A percentile compares a stretch with the other conserved stretches of the same genome.
Conservation (phyloP, 1,140 invertebrate genomes). For the Danaus melanippus region DNA sequence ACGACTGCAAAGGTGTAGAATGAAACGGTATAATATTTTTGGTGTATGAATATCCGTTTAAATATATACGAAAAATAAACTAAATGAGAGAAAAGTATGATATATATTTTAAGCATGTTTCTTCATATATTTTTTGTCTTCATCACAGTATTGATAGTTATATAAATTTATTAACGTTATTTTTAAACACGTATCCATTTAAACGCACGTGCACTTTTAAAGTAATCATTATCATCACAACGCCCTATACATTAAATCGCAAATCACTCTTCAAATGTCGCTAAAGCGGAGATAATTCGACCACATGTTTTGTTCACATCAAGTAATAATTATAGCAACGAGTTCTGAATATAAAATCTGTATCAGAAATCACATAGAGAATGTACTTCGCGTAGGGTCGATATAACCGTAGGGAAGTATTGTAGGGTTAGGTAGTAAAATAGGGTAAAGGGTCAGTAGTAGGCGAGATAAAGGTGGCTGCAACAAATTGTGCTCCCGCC, state of each 20-base stretch:
- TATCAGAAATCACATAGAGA: conserved; percentile 17
- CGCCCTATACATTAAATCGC: conserved; percentile 39
- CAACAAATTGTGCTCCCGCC: conserved; percentile 63
- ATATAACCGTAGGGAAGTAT: conserved; percentile 23
- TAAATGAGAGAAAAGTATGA: too few relatives aligned
- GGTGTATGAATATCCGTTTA: conserved; percentile 3
- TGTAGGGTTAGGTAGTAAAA: conserved; percentile 49
- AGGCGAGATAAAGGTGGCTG: conserved; percentile 64
- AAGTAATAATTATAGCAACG: conserved; percentile 42
- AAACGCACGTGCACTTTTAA: conserved; percentile 24
- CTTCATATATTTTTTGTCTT: too few relatives aligned
- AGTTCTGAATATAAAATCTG: conserved; percentile 14
- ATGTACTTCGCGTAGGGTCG: conserved; percentile 20
- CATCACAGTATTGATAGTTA: too few relatives aligned
- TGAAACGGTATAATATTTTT: conserved; percentile 35
- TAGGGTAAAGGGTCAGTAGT: conserved; percentile 68
- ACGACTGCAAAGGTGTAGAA: conserved; percentile 43
- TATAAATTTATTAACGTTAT: neutral
- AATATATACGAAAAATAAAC: too few relatives aligned
- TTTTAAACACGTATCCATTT: conserved; percentile 4
- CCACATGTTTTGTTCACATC: conserved; percentile 66
- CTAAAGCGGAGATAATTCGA: conserved; percentile 58
- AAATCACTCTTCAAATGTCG: conserved; percentile 64
- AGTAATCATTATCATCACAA: conserved; percentile 34
- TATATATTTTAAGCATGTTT: too few relatives aligned